Percentiles rank a stretch among this genome's conserved stretches.
phyloP scores from a whole-genome alignment of 2,797 vertebrate species.

The Lutjanus campechanus region DNA sequence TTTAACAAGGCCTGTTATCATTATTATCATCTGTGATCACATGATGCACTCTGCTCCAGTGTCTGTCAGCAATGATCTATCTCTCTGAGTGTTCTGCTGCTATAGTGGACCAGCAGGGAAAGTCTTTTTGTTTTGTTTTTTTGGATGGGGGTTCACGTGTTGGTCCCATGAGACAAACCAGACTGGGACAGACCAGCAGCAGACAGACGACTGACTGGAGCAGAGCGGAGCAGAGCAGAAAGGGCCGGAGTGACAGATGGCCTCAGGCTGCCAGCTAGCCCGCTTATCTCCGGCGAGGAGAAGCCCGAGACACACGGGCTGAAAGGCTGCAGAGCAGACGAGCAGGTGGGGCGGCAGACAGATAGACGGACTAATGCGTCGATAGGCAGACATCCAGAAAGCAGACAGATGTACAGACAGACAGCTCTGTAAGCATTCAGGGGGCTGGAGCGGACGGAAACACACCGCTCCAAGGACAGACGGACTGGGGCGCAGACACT shows the following conservation, averaged over 20 bases:
- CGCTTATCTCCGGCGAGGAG: constrained; percentile 76
- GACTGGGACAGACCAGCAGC: constrained; percentile 58
- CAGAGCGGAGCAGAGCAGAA: constrained; percentile 54
- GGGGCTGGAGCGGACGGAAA: constrained; percentile 35
- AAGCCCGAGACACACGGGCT: constrained; percentile 62
- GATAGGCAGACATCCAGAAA: constrained; percentile 61
- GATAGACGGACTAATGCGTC: constrained; percentile 69
- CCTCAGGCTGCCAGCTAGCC: constrained; percentile 72
- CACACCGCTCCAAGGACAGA: constrained; percentile 30
- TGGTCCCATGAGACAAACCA: constrained; percentile 59
- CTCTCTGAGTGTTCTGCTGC: constrained; percentile 1
- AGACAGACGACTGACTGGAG: constrained; percentile 61
- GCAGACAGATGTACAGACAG: constrained; percentile 58
- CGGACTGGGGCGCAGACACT: constrained; percentile 39
- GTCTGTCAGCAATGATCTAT: constrained; percentile 10
- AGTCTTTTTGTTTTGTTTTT: constrained; percentile 30
- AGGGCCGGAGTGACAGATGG: constrained; percentile 76
- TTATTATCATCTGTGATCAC: constrained; percentile 4
- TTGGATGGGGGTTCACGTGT: constrained; percentile 34
- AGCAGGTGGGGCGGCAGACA: constrained; percentile 71
- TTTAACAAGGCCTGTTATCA: constrained; percentile 16
- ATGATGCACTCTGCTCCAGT: constrained; percentile 1
- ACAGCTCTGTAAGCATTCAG: constrained; percentile 30
- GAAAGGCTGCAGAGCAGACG: constrained; percentile 65
- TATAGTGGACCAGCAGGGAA: constrained; percentile 27